Percentiles rank a stretch among this genome's conserved stretches.
phyloP scores from a whole-genome alignment of 1,140 invertebrate species.

The Drosophila repleta region DNA sequence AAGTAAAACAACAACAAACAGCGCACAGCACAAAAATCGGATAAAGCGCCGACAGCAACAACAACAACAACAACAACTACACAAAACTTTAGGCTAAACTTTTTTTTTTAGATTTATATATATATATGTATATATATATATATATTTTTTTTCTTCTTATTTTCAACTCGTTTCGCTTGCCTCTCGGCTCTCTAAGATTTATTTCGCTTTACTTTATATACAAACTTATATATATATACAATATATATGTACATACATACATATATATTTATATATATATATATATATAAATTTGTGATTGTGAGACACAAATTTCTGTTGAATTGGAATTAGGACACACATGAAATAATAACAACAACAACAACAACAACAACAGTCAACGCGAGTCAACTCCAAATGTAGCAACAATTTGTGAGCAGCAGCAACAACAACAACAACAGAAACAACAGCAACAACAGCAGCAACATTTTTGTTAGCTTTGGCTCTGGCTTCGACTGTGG shows the following conservation, averaged over 20 bases:
- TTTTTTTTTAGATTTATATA: slow-evolving; percentile 30
- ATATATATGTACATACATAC: not conserved
- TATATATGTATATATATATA: too few species aligned
- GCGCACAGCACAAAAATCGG: slow-evolving; percentile 66
- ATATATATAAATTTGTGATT: slow-evolving; percentile 49
- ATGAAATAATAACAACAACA: slow-evolving; percentile 63
- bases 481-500: slow-evolving; percentile 27
- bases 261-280: slow-evolving; percentile 3
- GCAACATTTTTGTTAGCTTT: slow-evolving; percentile 34
- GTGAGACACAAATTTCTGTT: slow-evolving; percentile 80
- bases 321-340: slow-evolving; percentile 81
- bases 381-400: slow-evolving; percentile 51
- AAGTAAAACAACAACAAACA: slow-evolving; percentile 37
- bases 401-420: slow-evolving; percentile 63
- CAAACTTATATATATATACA: slow-evolving; percentile 14
- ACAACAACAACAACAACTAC: slow-evolving; percentile 30
- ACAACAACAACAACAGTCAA: slow-evolving; percentile 18
- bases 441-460: slow-evolving; percentile 58
- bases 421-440: slow-evolving; percentile 28
- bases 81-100: slow-evolving; percentile 69
- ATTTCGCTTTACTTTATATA: slow-evolving; percentile 72
- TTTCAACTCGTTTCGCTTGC: slow-evolving; percentile 69
- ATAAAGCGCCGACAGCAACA: slow-evolving; percentile 78
- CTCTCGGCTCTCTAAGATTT: slow-evolving; percentile 74
- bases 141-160: slow-evolving; percentile 41